Conservation (phyloP, 30 jellyfish, hydroid and myxozoan genomes). For the Catostylus mosaicus region DNA sequence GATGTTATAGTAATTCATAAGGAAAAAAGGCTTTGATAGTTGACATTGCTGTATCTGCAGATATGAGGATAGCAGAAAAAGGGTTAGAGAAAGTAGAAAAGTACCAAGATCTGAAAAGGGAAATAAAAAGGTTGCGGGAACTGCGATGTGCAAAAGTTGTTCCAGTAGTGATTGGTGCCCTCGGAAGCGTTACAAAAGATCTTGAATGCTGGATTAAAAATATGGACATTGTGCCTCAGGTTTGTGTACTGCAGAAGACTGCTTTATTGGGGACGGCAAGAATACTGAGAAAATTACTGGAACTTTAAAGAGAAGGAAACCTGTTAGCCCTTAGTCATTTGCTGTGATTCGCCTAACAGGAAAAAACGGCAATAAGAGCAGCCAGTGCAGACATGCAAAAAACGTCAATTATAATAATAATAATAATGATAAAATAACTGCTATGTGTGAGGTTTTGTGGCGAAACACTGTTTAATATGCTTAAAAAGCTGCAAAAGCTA, state of each 20-base stretch:
- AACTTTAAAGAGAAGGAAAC: constrained; percentile 34
- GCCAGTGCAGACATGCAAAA: constrained; percentile 64
- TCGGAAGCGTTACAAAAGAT: background rate
- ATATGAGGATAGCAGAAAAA: constrained; percentile 17
- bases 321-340: constrained; percentile 35
- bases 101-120: too few species aligned
- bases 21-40: constrained; percentile 16
- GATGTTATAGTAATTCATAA: constrained; percentile 46
- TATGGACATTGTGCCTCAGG: constrained; percentile 40
- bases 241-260: constrained; percentile 27
- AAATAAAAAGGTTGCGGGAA: constrained; percentile 35
- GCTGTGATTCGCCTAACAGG: constrained; percentile 42
- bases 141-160: constrained; percentile 30
- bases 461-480: too few species aligned
- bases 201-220: too few species aligned
- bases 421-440: too few species aligned
- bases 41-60: constrained; percentile 29
- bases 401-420: too few species aligned
- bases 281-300: constrained; percentile 39
- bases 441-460: too few species aligned
- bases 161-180: constrained; percentile 48
- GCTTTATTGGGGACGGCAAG: constrained; percentile 50
- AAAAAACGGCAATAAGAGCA: constrained; percentile 42
- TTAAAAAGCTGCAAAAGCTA: too few species aligned
- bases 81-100: constrained; percentile 21